Percentiles rank a stretch among this genome's conserved stretches.
phyloP scores from a whole-genome alignment of 2,888 invertebrate genomes.

The Dimorphilus gyrociliatus region DNA sequence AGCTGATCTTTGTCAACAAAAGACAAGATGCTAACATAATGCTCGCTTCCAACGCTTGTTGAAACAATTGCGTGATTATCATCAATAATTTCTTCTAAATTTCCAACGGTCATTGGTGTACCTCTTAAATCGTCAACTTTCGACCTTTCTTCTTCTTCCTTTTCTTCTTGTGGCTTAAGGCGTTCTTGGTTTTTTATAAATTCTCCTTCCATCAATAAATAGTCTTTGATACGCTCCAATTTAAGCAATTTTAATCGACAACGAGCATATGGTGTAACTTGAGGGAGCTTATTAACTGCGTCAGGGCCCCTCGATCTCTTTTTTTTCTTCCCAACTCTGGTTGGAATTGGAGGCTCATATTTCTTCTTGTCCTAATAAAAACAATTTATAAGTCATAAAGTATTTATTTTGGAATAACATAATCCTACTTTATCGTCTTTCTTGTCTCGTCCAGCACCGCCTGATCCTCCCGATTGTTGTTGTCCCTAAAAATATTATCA shows the following conservation, averaged over 20 bases:
- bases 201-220: conserved; percentile 95
- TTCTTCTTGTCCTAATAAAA: conserved; percentile 90
- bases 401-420: too few species aligned
- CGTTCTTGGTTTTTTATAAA: conserved; percentile 96
- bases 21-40: conserved; percentile 94
- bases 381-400: too few species aligned
- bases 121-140: conserved; percentile 96
- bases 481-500: conserved; percentile 75
- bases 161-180: conserved; percentile 95
- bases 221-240: conserved; percentile 93
- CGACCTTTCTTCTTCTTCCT: conserved; percentile 92
- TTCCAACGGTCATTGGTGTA: conserved; percentile 99
- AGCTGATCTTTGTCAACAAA: conserved; percentile 99
- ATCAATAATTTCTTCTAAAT: conserved; percentile 95
- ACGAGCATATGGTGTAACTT: conserved; percentile 91
- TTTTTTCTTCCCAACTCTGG: conserved; percentile 79
- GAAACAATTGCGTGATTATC: conserved; percentile 99
- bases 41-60: conserved; percentile 95
- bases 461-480: conserved; percentile 70
- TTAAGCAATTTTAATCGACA: conserved; percentile 87
- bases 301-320: conserved; percentile 97
- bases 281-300: conserved; percentile 88
- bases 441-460: conserved; percentile 62
- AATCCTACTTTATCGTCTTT: conserved; percentile 86
- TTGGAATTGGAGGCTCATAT: conserved; percentile 96